Evolutionary conservation across 1,140 invertebrate species (phyloP).

Genomic region (Samia ricini): DNA sequence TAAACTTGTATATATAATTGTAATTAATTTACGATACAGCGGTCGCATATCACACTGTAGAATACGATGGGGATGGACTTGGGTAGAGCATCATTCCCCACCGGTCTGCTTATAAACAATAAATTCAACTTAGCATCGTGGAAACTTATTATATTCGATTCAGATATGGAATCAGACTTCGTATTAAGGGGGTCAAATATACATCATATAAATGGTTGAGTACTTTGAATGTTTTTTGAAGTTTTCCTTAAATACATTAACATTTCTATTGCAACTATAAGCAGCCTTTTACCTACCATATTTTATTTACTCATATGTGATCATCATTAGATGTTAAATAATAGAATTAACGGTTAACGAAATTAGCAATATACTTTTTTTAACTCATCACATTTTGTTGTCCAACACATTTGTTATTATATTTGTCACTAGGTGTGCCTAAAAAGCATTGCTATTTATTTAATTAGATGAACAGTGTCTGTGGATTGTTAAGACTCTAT

Average conservation of each 20-base stretch:
- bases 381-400: no score
- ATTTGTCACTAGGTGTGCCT: no score
- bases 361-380: no score
- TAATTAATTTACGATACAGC: not conserved
- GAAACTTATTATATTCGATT: conserved; percentile 50
- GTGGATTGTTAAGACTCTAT: no score
- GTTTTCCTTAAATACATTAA: not conserved
- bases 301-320: no score
- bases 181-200: not conserved
- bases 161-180: conserved; percentile 6
- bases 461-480: no score
- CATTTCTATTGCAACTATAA: not conserved
- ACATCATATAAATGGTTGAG: not conserved
- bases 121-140: conserved; percentile 56
- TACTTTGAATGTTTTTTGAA: not conserved
- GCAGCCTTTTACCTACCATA: not conserved
- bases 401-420: no score
- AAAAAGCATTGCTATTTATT: no score
- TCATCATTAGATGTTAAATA: not conserved
- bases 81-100: not conserved
- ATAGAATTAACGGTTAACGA: not conserved
- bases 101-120: conserved; percentile 46
- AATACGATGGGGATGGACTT: not conserved
- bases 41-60: not conserved
- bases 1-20: conserved; percentile 1